These are phyloP conservation scores for Schizopygopsis malacanthus DNA, from an alignment of 2,797 vertebrate genomes.

Conservation along the genomic window DNA sequence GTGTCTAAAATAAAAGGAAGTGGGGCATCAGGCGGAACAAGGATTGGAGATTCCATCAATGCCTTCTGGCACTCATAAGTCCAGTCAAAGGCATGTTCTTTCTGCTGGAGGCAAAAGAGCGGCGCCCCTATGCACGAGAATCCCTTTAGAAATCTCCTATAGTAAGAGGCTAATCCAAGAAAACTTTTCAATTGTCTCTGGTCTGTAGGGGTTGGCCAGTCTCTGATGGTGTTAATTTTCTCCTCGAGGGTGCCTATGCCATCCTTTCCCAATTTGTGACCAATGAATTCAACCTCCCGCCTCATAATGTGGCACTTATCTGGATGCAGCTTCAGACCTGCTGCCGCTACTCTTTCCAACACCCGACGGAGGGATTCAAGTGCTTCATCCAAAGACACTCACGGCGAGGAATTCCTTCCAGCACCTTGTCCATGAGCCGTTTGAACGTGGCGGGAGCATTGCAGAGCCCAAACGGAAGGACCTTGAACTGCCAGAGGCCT, in stretches of 20 bases:
- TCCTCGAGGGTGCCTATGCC: not conserved
- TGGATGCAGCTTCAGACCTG: not conserved
- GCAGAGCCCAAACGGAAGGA: not conserved
- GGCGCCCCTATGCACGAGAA: not conserved
- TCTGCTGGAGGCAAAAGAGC: not conserved
- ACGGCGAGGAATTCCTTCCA: not conserved
- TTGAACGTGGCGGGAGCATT: not conserved
- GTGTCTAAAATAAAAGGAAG: constrained; percentile 7
- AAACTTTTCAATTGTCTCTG: constrained; percentile 12
- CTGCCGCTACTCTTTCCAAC: not conserved
- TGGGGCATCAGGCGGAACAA: not conserved
- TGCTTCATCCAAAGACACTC: not conserved
- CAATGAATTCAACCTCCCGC: not conserved
- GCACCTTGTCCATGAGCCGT: constrained; percentile 11
- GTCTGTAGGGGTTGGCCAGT: not conserved
- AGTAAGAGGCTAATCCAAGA: not conserved
- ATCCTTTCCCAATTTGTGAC: not conserved
- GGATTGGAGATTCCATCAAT: not conserved
- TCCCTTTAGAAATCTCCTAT: not conserved
- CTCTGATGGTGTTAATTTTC: not conserved
- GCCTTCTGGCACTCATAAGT: not conserved
- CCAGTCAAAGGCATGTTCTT: not conserved
- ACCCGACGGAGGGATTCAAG: not conserved
- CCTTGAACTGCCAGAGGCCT: not conserved
- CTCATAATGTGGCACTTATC: not conserved